Evolutionary conservation across 2,797 vertebrate species (phyloP).

Genomic region (Ciconia nigra): DNA sequence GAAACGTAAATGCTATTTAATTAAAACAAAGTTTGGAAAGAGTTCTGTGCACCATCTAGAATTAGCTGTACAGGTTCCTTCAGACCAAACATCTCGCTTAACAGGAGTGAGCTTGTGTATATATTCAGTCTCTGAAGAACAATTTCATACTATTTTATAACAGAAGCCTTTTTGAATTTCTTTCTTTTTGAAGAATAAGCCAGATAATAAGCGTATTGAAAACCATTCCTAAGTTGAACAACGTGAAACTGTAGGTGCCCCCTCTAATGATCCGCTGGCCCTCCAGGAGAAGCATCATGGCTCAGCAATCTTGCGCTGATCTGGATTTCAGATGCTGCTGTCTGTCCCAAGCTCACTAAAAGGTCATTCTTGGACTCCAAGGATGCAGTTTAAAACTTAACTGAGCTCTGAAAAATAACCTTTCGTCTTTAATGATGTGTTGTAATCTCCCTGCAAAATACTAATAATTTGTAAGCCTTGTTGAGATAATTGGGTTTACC

Average conservation of each 20-base stretch:
- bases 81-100: background rate
- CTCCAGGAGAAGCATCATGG: rapidly evolving
- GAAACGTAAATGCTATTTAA: background rate
- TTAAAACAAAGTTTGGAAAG: background rate
- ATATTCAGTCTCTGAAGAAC: background rate
- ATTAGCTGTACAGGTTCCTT: background rate
- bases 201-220: background rate
- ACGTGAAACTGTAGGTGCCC: background rate
- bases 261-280: background rate
- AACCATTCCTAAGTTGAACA: background rate
- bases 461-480: background rate
- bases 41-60: background rate
- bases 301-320: background rate
- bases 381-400: background rate
- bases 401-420: background rate
- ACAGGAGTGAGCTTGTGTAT: background rate
- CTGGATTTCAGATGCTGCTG: background rate
- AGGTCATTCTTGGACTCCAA: background rate
- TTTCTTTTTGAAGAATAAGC: background rate
- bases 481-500: background rate
- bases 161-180: background rate
- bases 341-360: background rate
- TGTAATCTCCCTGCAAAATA: background rate
- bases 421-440: background rate
- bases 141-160: background rate